These are phyloP conservation scores for Emmelina monodactyla DNA, from an alignment of 2,888 invertebrate species.

Conservation along the genomic window DNA sequence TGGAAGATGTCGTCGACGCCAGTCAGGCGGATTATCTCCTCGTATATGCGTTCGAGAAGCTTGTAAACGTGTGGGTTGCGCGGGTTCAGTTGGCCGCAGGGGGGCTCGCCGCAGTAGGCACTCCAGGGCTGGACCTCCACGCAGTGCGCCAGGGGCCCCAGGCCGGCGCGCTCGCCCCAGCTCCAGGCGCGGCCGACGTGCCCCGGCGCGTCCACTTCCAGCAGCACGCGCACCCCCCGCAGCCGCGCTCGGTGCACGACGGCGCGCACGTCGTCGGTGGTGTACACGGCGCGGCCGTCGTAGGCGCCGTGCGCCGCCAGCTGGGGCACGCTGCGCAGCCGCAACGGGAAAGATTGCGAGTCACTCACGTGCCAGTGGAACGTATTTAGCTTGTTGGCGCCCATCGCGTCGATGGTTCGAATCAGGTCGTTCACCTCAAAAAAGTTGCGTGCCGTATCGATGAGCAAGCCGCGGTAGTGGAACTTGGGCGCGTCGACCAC, in stretches of 20 bases:
- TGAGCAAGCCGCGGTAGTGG: constrained; percentile 82
- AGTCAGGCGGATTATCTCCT: constrained; percentile 76
- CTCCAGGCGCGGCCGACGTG: constrained; percentile 89
- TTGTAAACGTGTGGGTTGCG: constrained; percentile 80
- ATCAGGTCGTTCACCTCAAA: constrained; percentile 77
- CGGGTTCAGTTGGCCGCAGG: constrained; percentile 86
- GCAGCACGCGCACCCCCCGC: constrained; percentile 85
- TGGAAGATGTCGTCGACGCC: constrained; percentile 82
- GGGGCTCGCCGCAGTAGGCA: constrained; percentile 83
- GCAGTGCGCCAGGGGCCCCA: constrained; percentile 82
- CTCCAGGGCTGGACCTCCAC: constrained; percentile 84
- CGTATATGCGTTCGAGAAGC: constrained; percentile 76
- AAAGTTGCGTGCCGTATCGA: constrained; percentile 92
- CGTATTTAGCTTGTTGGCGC: constrained; percentile 87
- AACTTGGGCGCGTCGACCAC: constrained; percentile 81
- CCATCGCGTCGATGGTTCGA: constrained; percentile 86
- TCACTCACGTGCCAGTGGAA: constrained; percentile 94
- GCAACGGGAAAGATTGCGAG: constrained; percentile 91
- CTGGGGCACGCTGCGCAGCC: constrained; percentile 77
- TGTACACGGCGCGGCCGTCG: constrained; percentile 79
- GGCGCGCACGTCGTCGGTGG: constrained; percentile 72
- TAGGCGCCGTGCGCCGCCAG: constrained; percentile 86
- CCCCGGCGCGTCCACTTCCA: constrained; percentile 92
- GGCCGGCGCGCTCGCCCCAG: constrained; percentile 78
- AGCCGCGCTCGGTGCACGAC: constrained; percentile 79